These are phyloP conservation scores for Chirona hameri DNA, from an alignment of 2,888 invertebrate species.

Conservation along the genomic window DNA sequence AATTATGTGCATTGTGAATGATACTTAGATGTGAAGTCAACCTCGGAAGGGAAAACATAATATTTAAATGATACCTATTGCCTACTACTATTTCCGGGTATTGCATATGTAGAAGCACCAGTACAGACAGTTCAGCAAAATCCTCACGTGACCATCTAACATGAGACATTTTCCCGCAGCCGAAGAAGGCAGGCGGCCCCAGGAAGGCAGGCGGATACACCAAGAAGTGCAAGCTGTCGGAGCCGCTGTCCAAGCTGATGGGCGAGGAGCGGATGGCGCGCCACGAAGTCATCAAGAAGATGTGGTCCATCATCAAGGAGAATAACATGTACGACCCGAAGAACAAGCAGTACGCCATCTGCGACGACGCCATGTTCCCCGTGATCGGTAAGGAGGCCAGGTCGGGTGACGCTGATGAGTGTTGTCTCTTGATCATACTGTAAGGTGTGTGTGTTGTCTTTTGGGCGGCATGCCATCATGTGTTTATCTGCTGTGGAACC, in stretches of 20 bases:
- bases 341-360: conserved; percentile 91
- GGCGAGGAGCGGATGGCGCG: conserved; percentile 79
- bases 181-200: not conserved
- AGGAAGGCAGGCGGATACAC: conserved; percentile 63
- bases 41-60: too few relatives aligned
- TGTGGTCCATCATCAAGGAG: conserved; percentile 87
- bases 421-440: not conserved
- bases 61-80: too few relatives aligned
- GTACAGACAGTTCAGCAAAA: too few relatives aligned
- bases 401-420: not conserved
- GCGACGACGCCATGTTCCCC: conserved; percentile 82
- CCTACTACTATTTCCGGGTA: too few relatives aligned
- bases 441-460: too few relatives aligned
- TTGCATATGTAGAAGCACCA: too few relatives aligned
- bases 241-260: conserved; percentile 76
- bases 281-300: conserved; percentile 83
- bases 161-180: not conserved
- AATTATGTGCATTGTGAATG: too few relatives aligned
- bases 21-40: too few relatives aligned
- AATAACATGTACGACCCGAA: conserved; percentile 83
- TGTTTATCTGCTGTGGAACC: too few relatives aligned
- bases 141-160: too few relatives aligned
- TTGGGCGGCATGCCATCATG: too few relatives aligned
- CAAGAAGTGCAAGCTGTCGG: conserved; percentile 75
- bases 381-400: conserved; percentile 66